phyloP scores from a whole-genome alignment of 2,888 invertebrate genomes.

The Drosophila subsilvestris region DNA sequence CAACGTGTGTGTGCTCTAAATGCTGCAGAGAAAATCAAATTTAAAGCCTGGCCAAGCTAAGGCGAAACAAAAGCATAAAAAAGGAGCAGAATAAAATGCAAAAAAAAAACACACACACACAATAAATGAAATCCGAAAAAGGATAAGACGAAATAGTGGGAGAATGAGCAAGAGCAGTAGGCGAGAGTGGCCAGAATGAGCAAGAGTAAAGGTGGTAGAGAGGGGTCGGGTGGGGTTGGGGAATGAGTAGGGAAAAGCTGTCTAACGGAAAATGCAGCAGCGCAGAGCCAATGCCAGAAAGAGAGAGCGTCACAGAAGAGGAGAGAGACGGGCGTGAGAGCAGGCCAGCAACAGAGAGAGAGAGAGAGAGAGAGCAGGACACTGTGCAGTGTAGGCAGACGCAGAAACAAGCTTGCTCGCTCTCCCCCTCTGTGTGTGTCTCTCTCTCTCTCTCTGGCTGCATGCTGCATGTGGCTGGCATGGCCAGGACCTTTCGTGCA shows the following conservation, averaged over 20 bases:
- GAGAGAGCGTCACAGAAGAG: neutral
- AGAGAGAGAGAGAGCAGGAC: conserved; percentile 12
- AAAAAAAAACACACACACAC: conserved; percentile 10
- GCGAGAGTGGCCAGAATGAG: neutral
- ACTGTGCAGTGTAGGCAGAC: conserved; percentile 16
- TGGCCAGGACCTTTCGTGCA: conserved; percentile 46
- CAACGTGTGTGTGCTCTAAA: conserved; percentile 35
- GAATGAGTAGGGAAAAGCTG: neutral
- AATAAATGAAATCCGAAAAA: conserved; percentile 9
- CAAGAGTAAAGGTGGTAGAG: neutral
- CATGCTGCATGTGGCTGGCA: conserved; percentile 39
- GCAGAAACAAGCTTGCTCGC: conserved; percentile 19
- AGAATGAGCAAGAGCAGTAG: neutral
- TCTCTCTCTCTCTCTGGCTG: conserved; percentile 38
- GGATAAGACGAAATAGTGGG: neutral
- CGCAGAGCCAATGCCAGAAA: neutral
- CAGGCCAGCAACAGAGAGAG: conserved; percentile 12
- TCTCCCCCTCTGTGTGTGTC: conserved; percentile 19
- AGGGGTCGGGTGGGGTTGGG: neutral
- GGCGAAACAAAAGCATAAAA: conserved; percentile 34
- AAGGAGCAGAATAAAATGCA: conserved; percentile 25
- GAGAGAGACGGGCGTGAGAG: neutral
- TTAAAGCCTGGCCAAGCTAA: conserved; percentile 53
- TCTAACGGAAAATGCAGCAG: conserved; percentile 24
- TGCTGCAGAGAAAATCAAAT: conserved; percentile 66